Evolutionary conservation across 2,797 vertebrate species (phyloP).

Genomic region (Gastrophryne carolinensis): DNA sequence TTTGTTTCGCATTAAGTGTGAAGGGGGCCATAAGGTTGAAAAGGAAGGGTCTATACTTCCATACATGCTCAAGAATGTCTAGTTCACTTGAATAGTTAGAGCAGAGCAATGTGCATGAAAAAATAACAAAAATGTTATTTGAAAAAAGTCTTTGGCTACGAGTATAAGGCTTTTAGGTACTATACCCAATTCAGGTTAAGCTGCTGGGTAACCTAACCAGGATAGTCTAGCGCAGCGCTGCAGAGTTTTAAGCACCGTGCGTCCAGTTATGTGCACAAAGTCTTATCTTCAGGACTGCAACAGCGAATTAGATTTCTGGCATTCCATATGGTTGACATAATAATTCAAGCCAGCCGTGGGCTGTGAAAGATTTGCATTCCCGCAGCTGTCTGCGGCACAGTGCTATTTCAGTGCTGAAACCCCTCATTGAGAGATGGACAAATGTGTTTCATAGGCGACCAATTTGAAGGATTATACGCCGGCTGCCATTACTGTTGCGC

Average conservation of each 20-base stretch:
- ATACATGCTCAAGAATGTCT: too few relatives aligned
- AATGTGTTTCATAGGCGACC: neutral
- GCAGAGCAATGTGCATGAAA: too few relatives aligned
- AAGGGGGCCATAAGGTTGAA: too few relatives aligned
- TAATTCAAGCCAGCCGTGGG: constrained; percentile 53
- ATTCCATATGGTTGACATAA: constrained; percentile 46
- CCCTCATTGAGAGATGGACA: neutral
- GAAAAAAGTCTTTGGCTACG: too few relatives aligned
- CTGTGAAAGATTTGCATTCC: constrained; percentile 45
- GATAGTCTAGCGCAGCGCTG: neutral
- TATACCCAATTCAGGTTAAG: neutral
- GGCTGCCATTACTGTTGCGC: neutral
- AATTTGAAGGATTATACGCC: neutral
- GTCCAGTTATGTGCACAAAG: neutral
- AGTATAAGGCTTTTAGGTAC: neutral
- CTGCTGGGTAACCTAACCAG: neutral
- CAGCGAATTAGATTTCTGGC: constrained; percentile 40
- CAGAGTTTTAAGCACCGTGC: neutral
- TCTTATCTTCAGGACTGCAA: constrained; percentile 41
- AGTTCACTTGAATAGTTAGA: too few relatives aligned
- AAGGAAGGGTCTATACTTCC: too few relatives aligned
- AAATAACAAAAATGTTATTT: too few relatives aligned
- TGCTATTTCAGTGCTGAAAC: constrained; percentile 11
- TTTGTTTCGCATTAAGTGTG: too few relatives aligned
- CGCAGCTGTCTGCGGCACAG: constrained; percentile 26